Evolutionary conservation across 2,113 vertebrate genomes (phyloP).

Genomic region (Sakesphorus luctuosus): DNA sequence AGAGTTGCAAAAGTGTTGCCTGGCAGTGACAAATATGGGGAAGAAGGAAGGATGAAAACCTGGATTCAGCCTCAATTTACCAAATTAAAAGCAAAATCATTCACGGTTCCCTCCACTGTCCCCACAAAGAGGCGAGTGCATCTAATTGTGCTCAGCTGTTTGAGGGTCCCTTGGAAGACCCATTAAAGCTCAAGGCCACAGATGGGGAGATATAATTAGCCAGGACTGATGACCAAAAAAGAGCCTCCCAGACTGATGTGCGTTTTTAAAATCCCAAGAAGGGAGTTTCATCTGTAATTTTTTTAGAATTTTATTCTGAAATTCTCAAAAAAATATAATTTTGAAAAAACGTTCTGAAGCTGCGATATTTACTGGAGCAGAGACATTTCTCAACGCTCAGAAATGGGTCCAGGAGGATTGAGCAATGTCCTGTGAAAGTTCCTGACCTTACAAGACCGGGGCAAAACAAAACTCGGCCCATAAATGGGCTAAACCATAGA

Average conservation of each 20-base stretch:
- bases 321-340: neutral
- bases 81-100: neutral
- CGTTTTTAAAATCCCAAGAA: neutral
- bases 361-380: neutral
- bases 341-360: neutral
- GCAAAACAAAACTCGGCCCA: neutral
- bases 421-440: slow-evolving; percentile 20
- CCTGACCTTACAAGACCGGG: neutral
- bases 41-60: neutral
- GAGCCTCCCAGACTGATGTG: rapidly evolving
- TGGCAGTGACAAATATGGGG: neutral
- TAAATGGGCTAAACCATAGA: neutral
- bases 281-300: neutral
- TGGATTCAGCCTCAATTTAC: neutral
- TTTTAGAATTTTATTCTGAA: neutral
- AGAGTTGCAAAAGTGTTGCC: neutral
- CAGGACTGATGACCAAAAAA: neutral
- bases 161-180: neutral
- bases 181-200: neutral
- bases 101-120: neutral
- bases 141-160: neutral
- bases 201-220: neutral
- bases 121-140: neutral
- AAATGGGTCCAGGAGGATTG: neutral
- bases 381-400: neutral